These are phyloP conservation scores for Ptychadena robeensis DNA, from an alignment of 2,797 vertebrate species.

Conservation along the genomic window DNA sequence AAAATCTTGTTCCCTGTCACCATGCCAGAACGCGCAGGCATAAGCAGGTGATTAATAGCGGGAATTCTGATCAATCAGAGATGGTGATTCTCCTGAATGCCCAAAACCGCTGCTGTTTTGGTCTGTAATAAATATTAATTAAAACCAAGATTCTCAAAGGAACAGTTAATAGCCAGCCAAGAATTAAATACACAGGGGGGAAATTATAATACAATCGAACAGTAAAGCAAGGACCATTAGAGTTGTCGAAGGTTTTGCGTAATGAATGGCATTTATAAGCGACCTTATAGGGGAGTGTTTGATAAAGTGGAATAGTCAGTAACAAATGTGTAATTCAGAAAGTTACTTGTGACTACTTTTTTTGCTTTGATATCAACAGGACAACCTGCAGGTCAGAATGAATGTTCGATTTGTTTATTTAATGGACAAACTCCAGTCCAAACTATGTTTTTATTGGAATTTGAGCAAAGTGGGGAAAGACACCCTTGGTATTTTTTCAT, in stretches of 20 bases:
- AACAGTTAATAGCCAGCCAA: slow-evolving; percentile 6
- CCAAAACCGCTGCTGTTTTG: slow-evolving; percentile 12
- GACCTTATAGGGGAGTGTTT: background rate
- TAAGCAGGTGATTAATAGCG: slow-evolving; percentile 45
- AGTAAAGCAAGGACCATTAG: background rate
- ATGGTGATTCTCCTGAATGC: slow-evolving; percentile 12
- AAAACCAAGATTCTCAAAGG: background rate
- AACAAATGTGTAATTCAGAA: too few relatives aligned
- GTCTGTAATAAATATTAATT: slow-evolving; percentile 41
- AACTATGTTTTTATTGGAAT: too few relatives aligned
- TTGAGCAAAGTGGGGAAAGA: too few relatives aligned
- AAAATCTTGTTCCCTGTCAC: slow-evolving; percentile 16
- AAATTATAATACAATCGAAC: background rate
- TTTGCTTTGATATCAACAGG: too few relatives aligned
- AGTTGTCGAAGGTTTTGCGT: background rate
- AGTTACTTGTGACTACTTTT: too few relatives aligned
- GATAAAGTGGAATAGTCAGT: too few relatives aligned
- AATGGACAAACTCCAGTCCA: too few relatives aligned
- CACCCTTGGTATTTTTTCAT: too few relatives aligned
- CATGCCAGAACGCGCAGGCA: slow-evolving; percentile 4
- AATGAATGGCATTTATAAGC: background rate
- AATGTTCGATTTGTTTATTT: too few relatives aligned
- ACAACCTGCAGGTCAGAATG: too few relatives aligned
- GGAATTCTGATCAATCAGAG: slow-evolving; percentile 38
- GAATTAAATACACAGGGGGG: background rate